Base-by-base conservation (phyloP, 2,113 vertebrate species). In the Vidua chalybeata region DNA sequence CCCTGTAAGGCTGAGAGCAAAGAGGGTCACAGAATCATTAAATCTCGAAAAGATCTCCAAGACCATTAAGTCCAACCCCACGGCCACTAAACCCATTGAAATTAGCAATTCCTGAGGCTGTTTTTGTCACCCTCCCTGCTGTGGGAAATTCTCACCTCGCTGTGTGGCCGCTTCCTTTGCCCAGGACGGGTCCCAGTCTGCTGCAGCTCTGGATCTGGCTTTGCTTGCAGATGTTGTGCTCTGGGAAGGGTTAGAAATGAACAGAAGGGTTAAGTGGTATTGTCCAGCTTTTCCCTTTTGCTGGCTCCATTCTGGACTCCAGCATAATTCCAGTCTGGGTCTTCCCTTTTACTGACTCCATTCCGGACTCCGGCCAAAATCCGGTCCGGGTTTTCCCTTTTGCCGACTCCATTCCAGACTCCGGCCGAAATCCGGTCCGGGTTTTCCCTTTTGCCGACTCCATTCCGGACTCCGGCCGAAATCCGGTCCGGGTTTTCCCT, bases 1-100 rank as follows among this genome's bases (percentile, higher is more conserved):
- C 41, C 23, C 55, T 3, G 22, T 2, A 9, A 45, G n/a, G 45
- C 52, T 74, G 61, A 18, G n/a, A 66, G 28, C 20, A 8, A 7
- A 17, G 2, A 48, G 17, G 2, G 15, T 48, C 24, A 15, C 0
- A 33, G 21, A 62, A 31, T 49, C 9, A 11, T 35, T 16, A 31
- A 41, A 48, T 35, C 26, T 49, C 10, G 3, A 27, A 31, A 69
- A 76, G 48, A 69, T 33, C n/a, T 55, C 71, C n/a, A 35, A 48
- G 62, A 19, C 2, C 13, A 35, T 61, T 1, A 13, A 55, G 15
- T 41, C 24, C 74, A 63, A 14, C 24, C 24, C 20, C 68, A 7
- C 21, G 23, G 3, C 8, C 52, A 54, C 19, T 3, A 30, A 59
- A 11, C 6, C n/a, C 13, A 14, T 28, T 2, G 14, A 9, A 17